Evolutionary conservation across 2,797 vertebrate species (phyloP).

Genomic region (Pristis pectinata): DNA sequence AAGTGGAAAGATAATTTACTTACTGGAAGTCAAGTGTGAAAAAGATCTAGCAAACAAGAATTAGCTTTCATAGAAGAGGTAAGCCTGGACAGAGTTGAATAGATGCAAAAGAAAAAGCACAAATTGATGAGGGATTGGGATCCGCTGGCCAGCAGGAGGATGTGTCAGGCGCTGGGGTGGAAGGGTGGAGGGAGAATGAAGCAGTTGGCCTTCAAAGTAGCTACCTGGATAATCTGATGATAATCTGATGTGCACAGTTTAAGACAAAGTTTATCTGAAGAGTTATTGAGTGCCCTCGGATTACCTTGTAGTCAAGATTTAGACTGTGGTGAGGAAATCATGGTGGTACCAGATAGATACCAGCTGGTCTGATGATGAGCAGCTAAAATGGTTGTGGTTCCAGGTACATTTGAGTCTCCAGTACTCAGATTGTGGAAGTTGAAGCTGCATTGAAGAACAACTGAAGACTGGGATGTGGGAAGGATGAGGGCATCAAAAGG

Average conservation of each 20-base stretch:
- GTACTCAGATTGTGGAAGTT: not conserved
- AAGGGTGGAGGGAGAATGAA: not conserved
- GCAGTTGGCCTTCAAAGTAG: not conserved
- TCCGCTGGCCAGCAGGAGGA: not conserved
- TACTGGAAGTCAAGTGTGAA: not conserved
- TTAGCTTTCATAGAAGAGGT: not conserved
- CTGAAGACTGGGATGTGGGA: not conserved
- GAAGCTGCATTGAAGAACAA: not conserved
- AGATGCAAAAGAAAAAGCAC: not conserved
- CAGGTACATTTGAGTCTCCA: not conserved
- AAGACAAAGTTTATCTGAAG: not conserved
- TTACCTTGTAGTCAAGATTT: not conserved
- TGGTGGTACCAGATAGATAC: not conserved
- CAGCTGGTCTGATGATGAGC: not conserved
- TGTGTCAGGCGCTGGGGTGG: not conserved
- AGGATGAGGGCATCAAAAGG: not conserved
- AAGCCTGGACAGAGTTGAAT: not conserved
- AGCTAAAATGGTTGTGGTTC: not conserved
- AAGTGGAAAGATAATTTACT: not conserved
- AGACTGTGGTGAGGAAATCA: not conserved
- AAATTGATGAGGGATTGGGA: not conserved
- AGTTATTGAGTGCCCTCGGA: not conserved
- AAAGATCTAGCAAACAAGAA: not conserved
- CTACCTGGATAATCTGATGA: too few species aligned
- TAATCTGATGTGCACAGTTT: too few species aligned